Base-by-base conservation (phyloP, 2,888 invertebrate genomes). In the Sphaerophoria taeniata region DNA sequence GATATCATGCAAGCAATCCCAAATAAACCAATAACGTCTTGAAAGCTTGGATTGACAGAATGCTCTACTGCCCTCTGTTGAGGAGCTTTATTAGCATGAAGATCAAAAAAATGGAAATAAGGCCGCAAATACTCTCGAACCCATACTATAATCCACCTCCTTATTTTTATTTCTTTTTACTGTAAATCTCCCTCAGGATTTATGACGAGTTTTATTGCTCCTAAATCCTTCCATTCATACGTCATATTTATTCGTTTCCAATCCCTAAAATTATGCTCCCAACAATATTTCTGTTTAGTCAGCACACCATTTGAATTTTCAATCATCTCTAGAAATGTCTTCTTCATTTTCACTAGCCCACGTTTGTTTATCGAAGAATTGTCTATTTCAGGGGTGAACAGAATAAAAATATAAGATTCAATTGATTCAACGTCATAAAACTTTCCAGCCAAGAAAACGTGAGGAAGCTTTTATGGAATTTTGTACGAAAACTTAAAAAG, bases 221-320 rank as follows among this genome's bases (percentile, higher is more conserved):
- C 36, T 51, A 51, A 51, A 34, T 67, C 51, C 34, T 53, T 36
- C 51, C 53, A 67, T 67, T 53, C 67, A 53, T 67, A 67, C 53
- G 53, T 43, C 43, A 43, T 43, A 43, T 43, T 43, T 43, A 43
- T 43, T 43, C 9, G 43, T 16, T 49, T 49, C 49, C 49, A 14
- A 43, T 43, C 24, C 24, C 24, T 24, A 24, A 24, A 24, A 53
- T 24, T 14, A 14, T 53, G 49, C 53, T 53, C 24, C 67, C 49
- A 53, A 51, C n/a, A 7, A 2, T 2, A 14, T 53, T 53, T 67
- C 16, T n/a, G 67, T 51, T 67, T 31, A 67, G 51, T 67, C 67
- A 67, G 67, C 67, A 67, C 67, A 67, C 36, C 67, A 65, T 65
- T 49, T 51, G 65, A 43, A 34, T 67, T 67, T 67, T 53, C 39